Percentiles rank a stretch among this genome's conserved stretches.
phyloP scores from a whole-genome alignment of 2,888 invertebrate species.

The Eurytoma adleriae region DNA sequence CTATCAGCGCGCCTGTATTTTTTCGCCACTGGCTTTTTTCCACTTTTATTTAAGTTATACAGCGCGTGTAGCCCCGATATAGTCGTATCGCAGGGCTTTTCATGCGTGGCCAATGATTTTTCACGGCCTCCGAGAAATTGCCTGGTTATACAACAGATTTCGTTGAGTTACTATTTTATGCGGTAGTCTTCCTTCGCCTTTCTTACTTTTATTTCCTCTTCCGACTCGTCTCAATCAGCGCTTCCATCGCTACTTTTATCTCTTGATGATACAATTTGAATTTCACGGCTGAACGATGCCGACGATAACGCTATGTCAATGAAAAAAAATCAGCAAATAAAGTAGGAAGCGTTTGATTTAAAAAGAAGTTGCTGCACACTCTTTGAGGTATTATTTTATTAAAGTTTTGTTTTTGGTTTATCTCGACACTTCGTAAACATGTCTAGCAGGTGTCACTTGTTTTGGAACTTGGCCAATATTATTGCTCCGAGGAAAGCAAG shows the following conservation, averaged over 20 bases:
- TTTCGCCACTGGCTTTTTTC: neutral
- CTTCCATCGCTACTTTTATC: constrained; percentile 21
- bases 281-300: constrained; percentile 19
- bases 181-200: constrained; percentile 13
- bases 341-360: neutral
- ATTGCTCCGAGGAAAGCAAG: too few relatives aligned
- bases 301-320: neutral
- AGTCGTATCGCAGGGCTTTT: constrained; percentile 36
- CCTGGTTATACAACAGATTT: constrained; percentile 54
- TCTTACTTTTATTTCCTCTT: neutral
- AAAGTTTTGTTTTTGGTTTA: too few relatives aligned
- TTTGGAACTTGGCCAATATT: too few relatives aligned
- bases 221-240: constrained; percentile 38
- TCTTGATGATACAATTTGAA: constrained; percentile 40
- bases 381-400: neutral
- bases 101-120: constrained; percentile 49
- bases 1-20: neutral
- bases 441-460: too few relatives aligned
- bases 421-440: too few relatives aligned
- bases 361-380: neutral
- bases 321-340: neutral
- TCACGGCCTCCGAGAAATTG: constrained; percentile 48
- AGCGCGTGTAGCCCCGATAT: too few relatives aligned
- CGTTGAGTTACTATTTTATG: constrained; percentile 47
- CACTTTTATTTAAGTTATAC: neutral